phyloP scores from a whole-genome alignment of 2,113 vertebrate genomes.

The Odocoileus virginianus region DNA sequence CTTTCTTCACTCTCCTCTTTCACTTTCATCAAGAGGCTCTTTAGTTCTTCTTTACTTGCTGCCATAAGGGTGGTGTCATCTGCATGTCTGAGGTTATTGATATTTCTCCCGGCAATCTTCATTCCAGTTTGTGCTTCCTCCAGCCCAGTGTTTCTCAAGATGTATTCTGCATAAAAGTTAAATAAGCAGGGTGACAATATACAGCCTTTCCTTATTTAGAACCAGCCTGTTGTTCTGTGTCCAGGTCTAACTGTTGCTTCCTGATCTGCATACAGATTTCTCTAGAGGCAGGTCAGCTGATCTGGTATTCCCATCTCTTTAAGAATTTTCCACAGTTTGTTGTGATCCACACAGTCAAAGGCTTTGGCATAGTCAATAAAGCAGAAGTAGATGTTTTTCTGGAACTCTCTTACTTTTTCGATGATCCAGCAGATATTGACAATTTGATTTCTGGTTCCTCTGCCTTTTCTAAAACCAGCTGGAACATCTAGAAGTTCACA shows the following conservation, averaged over 20 bases:
- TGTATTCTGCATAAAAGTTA: neutral
- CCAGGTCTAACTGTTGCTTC: neutral
- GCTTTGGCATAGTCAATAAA: neutral
- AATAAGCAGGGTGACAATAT: neutral
- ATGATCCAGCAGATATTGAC: neutral
- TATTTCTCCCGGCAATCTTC: neutral
- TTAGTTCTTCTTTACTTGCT: neutral
- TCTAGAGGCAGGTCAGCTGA: neutral
- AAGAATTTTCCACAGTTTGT: neutral
- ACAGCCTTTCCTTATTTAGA: neutral
- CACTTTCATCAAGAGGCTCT: neutral
- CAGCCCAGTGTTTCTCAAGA: neutral
- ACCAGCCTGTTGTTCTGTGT: neutral
- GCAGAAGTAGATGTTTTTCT: neutral
- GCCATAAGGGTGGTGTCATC: neutral
- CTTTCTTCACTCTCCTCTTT: neutral
- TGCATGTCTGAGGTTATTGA: neutral
- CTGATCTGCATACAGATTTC: neutral
- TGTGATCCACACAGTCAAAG: neutral
- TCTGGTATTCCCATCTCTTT: neutral
- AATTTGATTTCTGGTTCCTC: neutral
- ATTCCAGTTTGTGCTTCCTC: neutral
- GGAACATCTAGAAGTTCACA: accelerated
- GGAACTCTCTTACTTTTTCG: neutral
- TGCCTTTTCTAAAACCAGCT: neutral